Percentiles rank a stretch among this genome's conserved stretches.
Conservation (phyloP, 1,140 invertebrate genomes). For the Meteorus sp. region DNA sequence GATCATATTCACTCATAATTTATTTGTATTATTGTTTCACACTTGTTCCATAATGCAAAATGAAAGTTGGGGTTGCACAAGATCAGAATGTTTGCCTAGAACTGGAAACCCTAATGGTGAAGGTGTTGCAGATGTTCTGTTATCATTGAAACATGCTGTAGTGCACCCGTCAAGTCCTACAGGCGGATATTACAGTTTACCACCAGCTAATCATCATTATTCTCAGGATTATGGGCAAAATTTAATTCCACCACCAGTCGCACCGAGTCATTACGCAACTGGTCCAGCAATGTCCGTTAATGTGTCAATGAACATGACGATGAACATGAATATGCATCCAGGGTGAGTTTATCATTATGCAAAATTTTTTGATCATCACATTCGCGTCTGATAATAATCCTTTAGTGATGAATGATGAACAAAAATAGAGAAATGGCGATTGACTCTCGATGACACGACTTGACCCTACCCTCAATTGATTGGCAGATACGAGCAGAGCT, state of each 20-base stretch:
- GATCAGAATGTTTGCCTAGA: constrained; percentile 52
- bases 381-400: too few species aligned
- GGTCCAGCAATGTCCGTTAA: constrained; percentile 86
- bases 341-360: constrained; percentile 52
- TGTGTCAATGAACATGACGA: constrained; percentile 97
- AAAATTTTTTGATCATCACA: too few species aligned
- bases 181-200: constrained; percentile 52
- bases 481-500: constrained; percentile 54
- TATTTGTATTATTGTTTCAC: too few species aligned
- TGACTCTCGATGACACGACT: too few species aligned
- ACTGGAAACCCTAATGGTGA: constrained; percentile 55
- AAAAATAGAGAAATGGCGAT: not conserved
- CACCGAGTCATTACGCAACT: constrained; percentile 60
- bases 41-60: constrained; percentile 8
- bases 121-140: constrained; percentile 80
- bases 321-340: constrained; percentile 77
- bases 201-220: constrained; percentile 50
- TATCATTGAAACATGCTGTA: constrained; percentile 85
- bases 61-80: constrained; percentile 52
- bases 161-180: constrained; percentile 73
- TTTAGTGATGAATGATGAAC: too few species aligned
- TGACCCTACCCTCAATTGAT: not conserved
- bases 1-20: too few species aligned
- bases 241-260: constrained; percentile 45
- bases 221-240: constrained; percentile 56